Evolutionary conservation across 2,797 vertebrate species (phyloP), one percentile per base, ranked within the genome.

Genomic region (Bufotes viridis): DNA sequence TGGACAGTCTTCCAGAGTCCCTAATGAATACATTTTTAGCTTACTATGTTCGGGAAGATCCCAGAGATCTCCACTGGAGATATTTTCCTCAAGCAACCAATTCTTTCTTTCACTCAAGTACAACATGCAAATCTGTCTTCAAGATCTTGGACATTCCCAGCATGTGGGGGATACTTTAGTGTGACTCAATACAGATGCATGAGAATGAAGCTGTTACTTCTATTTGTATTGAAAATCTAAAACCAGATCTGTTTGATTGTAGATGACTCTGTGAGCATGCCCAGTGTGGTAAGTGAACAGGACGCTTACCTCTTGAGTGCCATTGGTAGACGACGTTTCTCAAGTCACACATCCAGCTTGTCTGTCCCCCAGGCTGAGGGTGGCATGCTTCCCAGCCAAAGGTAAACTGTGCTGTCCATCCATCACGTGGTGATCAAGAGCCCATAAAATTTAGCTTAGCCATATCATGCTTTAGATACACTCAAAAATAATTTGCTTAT

Each of bases 231-330:
- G 74, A 76, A 51, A 53, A 76, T 76, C 74, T 78, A 78, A 75
- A 53, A 14, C 51, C 13, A 78, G 24, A 24, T 17, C 29, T 88
- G 17, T 58, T 15, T 76, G 20, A 22, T 82, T 83, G 86, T 90
- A 99, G 98, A 97, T 91, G 98, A 99, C 91, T 99, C 98, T 72
- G 94, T 99, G 79, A 99, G 98, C 91, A 98, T 99, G 92, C 98
- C 98, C 94, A 99, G 98, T 90, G 97, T 99, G 95, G 97, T 99
- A 96, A 99, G 98, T 94, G 98, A 99, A 92, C 98, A 99, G 3
- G 98, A 99, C 94, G 96, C 96, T 88, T 98, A 97, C 95, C 94
- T 98, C 90, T 95, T 97, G 91, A 95, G 96, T 57, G 91, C 95
- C 92, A 96, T 96, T 87, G 95, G 97, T 72, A 97, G 98, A 93